Percentiles rank a stretch among this genome's conserved stretches.
These are phyloP conservation scores for Lepidostoma basale DNA, from an alignment of 1,140 invertebrate species.

Conservation along the genomic window DNA sequence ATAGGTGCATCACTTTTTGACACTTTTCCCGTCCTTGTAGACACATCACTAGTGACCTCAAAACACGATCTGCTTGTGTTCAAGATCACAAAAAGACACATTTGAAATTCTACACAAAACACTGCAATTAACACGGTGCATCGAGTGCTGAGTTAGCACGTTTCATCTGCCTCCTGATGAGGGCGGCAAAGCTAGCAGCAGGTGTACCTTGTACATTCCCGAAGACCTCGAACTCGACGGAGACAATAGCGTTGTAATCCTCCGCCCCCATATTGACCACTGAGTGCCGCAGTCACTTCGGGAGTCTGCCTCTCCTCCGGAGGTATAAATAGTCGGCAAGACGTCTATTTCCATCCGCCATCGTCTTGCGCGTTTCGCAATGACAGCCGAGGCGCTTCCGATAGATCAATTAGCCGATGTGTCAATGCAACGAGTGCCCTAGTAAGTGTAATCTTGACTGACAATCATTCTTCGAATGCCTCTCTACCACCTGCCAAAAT, in stretches of 20 bases:
- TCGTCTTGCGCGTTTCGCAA: constrained; percentile 11
- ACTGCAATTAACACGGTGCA: no score
- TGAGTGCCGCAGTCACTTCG: not conserved
- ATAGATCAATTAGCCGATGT: constrained; percentile 19
- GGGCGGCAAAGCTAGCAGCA: not conserved
- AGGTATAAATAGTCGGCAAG: constrained; percentile 18
- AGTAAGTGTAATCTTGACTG: no score
- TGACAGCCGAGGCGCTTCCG: constrained; percentile 11
- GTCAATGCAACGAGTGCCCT: constrained; percentile 20
- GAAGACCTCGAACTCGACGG: constrained; percentile 87
- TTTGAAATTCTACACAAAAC: no score
- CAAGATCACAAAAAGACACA: no score
- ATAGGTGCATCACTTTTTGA: no score
- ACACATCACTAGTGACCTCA: not conserved
- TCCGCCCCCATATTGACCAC: constrained; percentile 62
- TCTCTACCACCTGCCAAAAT: no score
- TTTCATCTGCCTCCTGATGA: no score
- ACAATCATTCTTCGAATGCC: no score
- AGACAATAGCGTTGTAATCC: constrained; percentile 68
- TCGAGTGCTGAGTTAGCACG: no score
- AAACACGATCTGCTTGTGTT: no score
- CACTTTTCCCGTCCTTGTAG: not conserved
- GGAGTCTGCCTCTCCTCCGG: not conserved
- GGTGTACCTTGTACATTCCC: constrained; percentile 84
- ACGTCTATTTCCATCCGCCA: constrained; percentile 15